Base-by-base conservation (phyloP, 2,888 invertebrate genomes). In the Dorcus parallelipipedus region DNA sequence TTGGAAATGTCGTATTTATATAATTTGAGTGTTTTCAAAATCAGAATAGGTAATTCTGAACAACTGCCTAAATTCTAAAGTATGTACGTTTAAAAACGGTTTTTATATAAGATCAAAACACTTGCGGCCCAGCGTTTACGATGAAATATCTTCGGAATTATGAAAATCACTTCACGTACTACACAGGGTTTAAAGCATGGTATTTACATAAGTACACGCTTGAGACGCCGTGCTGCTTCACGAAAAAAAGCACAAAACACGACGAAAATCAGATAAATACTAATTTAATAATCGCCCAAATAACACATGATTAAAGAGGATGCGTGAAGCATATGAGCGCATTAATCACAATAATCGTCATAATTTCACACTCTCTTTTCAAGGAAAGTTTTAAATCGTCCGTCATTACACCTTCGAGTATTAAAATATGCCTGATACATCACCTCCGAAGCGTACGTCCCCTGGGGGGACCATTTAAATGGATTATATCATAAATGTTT, bases 391-490 rank as follows among this genome's bases (percentile, higher is more conserved):
- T 66, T 62, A 69, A 69, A 72, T 73, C 71, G 71, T 66, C 66
- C 67, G 69, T 71, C 69, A 71, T 72, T 70, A 72, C 66, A 60
- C 66, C 68, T 64, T 69, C 68, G 70, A 71, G 71, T 69, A 70
- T 73, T 73, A 70, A 73, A 72, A 73, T 73, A 69, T 67, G 71
- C 70, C 14, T 69, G 71, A 73, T 72, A 67, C 67, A 68, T 67
- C 69, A 69, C 62, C 61, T 60, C 61, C 63, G 62, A 64, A 45
- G 45, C 45, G 20, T 20, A 45, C 45, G 45, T 45, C 45, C 20
- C 45, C 9, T 4, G 9, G 2, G 45, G 45, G n/a, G 45, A 45
- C 5, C 23, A 20, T 45, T 45, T 45, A 45, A 45, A 45, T 45
- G 26, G 26, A 33, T 6, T 33, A 33, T 20, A 33, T 33, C 26